Conservation (phyloP, 2,888 invertebrate genomes). For the Malthinus seriepunctatus region DNA sequence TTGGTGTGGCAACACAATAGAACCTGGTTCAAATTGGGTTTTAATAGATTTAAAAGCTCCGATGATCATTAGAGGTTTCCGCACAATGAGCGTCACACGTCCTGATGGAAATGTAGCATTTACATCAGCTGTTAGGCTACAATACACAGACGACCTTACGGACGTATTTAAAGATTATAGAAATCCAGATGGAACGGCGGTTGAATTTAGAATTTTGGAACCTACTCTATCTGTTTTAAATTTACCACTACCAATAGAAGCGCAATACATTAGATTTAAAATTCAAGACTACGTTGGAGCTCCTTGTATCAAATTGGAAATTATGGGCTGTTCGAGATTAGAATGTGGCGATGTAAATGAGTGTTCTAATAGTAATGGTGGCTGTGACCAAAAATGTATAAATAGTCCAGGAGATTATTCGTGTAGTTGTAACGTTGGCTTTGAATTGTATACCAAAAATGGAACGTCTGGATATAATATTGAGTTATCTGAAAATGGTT, state of each 20-base stretch:
- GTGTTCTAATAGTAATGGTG: conserved; percentile 83
- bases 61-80: conserved; percentile 85
- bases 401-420: conserved; percentile 87
- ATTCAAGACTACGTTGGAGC: conserved; percentile 84
- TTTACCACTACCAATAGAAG: conserved; percentile 88
- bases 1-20: conserved; percentile 88
- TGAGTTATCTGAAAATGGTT: conserved; percentile 81
- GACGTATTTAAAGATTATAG: conserved; percentile 90
- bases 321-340: conserved; percentile 90
- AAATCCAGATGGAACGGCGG: conserved; percentile 90
- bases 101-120: conserved; percentile 84
- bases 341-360: conserved; percentile 91
- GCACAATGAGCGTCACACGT: conserved; percentile 86
- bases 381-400: conserved; percentile 91
- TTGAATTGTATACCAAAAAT: conserved; percentile 82
- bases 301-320: conserved; percentile 86
- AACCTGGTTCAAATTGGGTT: conserved; percentile 89
- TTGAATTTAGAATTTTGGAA: conserved; percentile 88
- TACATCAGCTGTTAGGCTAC: conserved; percentile 85
- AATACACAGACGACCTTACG: conserved; percentile 86
- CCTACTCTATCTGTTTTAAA: conserved; percentile 90
- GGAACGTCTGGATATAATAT: conserved; percentile 88
- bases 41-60: conserved; percentile 86
- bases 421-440: conserved; percentile 90
- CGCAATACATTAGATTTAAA: conserved; percentile 83